Evolutionary conservation across 2,888 invertebrate genomes (phyloP).

Genomic region (Mallateleia sp.): DNA sequence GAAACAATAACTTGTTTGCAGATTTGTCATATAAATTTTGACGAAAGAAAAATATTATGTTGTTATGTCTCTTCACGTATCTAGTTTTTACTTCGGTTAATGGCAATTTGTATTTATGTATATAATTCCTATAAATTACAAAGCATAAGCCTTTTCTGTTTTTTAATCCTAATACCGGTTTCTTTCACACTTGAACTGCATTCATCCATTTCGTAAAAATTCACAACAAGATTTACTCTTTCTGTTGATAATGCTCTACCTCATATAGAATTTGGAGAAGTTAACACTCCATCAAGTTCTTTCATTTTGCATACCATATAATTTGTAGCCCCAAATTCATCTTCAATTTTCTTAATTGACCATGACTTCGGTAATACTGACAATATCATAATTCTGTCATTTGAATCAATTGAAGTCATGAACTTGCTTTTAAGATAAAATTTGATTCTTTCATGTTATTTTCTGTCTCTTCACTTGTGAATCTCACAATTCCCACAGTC

Average conservation of each 20-base stretch:
- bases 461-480: too few species aligned
- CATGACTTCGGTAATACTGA: slow-evolving; percentile 25
- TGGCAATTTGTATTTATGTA: too few species aligned
- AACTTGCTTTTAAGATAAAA: too few species aligned
- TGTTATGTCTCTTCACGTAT: too few species aligned
- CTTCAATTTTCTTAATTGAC: slow-evolving; percentile 13
- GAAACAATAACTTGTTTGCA: too few species aligned
- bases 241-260: slow-evolving; percentile 6
- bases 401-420: not conserved
- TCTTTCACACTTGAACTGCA: slow-evolving; percentile 49
- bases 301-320: slow-evolving; percentile 32
- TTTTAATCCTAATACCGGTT: slow-evolving; percentile 35
- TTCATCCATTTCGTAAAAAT: slow-evolving; percentile 55
- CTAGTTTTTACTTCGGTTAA: too few species aligned
- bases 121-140: too few species aligned
- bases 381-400: slow-evolving; percentile 20
- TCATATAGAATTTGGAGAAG: not conserved
- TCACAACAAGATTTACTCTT: not conserved
- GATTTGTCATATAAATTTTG: too few species aligned
- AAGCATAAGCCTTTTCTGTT: slow-evolving; percentile 60
- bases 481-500: too few species aligned
- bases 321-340: slow-evolving; percentile 26
- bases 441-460: too few species aligned
- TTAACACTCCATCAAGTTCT: slow-evolving; percentile 4
- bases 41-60: too few species aligned